These are phyloP conservation scores for Myiozetetes cayanensis DNA, from an alignment of 2,113 vertebrate genomes.

Conservation along the genomic window DNA sequence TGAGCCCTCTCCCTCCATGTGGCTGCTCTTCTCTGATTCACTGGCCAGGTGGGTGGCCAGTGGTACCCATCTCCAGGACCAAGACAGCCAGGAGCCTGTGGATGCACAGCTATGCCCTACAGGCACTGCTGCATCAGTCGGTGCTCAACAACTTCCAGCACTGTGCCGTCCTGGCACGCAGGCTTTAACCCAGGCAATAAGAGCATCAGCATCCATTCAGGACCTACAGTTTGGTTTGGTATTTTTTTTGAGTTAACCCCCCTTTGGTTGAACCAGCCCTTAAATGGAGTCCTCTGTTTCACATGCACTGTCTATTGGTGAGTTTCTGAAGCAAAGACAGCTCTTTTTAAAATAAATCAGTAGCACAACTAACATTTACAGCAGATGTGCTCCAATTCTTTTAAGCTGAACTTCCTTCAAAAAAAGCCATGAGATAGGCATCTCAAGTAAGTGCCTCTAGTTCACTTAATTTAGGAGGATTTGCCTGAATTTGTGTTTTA, in stretches of 20 bases:
- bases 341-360: background rate
- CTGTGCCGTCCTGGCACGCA: fast-evolving
- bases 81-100: background rate
- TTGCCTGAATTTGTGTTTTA: background rate
- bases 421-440: background rate
- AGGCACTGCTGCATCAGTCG: background rate
- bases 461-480: background rate
- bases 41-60: background rate
- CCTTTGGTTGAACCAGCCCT: background rate
- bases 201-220: background rate
- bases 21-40: background rate
- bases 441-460: background rate
- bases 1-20: background rate
- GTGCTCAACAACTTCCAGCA: background rate
- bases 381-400: background rate
- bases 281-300: background rate
- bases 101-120: background rate
- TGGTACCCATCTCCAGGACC: background rate
- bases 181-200: background rate
- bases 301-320: background rate
- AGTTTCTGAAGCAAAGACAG: background rate
- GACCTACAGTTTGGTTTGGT: background rate
- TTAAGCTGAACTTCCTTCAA: background rate
- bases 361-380: background rate
- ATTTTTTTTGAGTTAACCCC: background rate